phyloP scores from a whole-genome alignment of 2,113 vertebrate genomes.

The Chitala chitala region DNA sequence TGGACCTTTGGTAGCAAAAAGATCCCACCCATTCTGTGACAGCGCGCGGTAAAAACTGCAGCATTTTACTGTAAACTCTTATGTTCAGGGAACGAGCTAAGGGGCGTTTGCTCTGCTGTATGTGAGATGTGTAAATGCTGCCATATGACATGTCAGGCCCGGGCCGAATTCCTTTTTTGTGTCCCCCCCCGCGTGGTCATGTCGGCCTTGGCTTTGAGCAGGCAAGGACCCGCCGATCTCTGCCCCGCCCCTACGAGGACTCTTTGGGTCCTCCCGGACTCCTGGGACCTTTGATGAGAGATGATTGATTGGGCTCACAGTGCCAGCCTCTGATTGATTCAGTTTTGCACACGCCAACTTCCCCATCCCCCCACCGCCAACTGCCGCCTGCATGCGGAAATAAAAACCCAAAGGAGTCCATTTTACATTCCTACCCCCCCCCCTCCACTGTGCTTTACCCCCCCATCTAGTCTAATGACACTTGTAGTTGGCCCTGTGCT shows the following conservation, averaged over 20 bases:
- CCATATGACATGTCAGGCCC: not conserved
- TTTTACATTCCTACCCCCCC: slow-evolving; percentile 8
- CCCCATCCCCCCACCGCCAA: not conserved
- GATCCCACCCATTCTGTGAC: not conserved
- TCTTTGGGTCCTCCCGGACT: not conserved
- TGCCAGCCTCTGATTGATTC: slow-evolving; percentile 15
- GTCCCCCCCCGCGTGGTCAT: no score
- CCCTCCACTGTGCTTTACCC: slow-evolving; percentile 7
- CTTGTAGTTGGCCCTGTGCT: not conserved
- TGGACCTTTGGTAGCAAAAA: not conserved
- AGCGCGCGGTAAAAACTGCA: no score
- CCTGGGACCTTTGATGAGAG: slow-evolving; percentile 18
- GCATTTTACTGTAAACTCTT: not conserved
- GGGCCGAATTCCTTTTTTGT: not conserved
- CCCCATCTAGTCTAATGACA: slow-evolving; percentile 22
- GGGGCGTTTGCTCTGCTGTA: not conserved
- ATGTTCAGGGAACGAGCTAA: not conserved
- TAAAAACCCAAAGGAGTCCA: slow-evolving; percentile 15
- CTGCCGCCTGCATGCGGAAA: not conserved
- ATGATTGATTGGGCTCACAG: slow-evolving; percentile 12
- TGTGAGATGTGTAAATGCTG: not conserved
- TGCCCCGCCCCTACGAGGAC: not conserved
- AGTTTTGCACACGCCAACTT: not conserved
- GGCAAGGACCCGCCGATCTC: not conserved
- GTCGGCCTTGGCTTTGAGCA: no score